Conservation (phyloP, 1,140 invertebrate genomes). For the Calephelis nemesis region DNA sequence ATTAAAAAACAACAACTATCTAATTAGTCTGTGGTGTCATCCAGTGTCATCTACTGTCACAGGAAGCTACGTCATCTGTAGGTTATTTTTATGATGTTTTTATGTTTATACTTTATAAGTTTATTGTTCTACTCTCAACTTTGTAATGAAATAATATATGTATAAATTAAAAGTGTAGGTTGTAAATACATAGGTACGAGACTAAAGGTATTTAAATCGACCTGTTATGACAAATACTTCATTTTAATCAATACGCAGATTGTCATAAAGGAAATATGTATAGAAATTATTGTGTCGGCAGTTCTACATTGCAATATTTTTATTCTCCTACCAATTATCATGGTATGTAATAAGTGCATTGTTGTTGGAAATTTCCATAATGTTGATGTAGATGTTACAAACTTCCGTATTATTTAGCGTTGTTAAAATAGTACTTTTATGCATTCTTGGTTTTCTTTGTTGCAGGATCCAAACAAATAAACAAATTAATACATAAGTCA, state of each 20-base stretch:
- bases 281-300: constrained; percentile 5
- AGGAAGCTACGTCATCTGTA: no score
- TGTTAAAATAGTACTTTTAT: background rate
- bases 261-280: constrained; percentile 3
- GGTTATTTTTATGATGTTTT: no score
- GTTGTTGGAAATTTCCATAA: background rate
- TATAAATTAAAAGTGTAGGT: no score
- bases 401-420: background rate
- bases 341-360: background rate
- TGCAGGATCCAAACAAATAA: constrained; percentile 32
- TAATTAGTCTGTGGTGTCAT: no score
- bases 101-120: no score
- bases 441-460: background rate
- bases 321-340: background rate
- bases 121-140: no score
- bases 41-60: no score
- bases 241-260: constrained; percentile 8
- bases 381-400: background rate
- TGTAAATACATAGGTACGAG: background rate
- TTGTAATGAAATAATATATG: no score
- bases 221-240: constrained; percentile 1
- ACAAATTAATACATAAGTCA: constrained; percentile 59
- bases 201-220: background rate
- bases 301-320: background rate
- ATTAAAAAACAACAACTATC: no score